Conservation (phyloP, 1,140 invertebrate species). For the Cyclina sinensis region DNA sequence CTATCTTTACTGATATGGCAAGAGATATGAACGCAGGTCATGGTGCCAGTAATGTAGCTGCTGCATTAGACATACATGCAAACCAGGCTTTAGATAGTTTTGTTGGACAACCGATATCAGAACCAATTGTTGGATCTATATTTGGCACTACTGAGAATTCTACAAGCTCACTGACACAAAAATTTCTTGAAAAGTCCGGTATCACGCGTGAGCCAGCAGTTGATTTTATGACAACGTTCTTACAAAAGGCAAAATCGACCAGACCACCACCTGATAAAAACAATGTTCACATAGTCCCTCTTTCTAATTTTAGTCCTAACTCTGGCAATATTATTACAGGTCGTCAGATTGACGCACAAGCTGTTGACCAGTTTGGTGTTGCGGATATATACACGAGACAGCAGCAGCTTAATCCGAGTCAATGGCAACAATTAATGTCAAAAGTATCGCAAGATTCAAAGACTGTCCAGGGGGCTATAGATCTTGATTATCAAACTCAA, state of each 20-base stretch:
- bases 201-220: slow-evolving; percentile 17
- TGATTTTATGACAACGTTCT: slow-evolving; percentile 62
- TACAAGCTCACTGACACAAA: background rate
- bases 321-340: slow-evolving; percentile 45
- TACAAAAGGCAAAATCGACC: slow-evolving; percentile 32
- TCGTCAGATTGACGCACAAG: background rate
- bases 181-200: slow-evolving; percentile 9
- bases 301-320: background rate
- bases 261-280: slow-evolving; percentile 9
- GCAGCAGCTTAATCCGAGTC: slow-evolving; percentile 46
- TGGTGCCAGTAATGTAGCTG: background rate
- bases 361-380: slow-evolving; percentile 52
- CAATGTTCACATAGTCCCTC: slow-evolving; percentile 41
- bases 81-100: background rate
- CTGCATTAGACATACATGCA: background rate
- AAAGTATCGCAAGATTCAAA: slow-evolving; percentile 5
- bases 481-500: slow-evolving; percentile 46
- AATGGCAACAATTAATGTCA: slow-evolving; percentile 55
- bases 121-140: slow-evolving; percentile 54
- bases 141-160: slow-evolving; percentile 35
- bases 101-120: background rate
- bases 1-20: background rate
- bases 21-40: background rate
- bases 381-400: slow-evolving; percentile 54
- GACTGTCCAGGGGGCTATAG: background rate